These are phyloP conservation scores for Metellina segmentata DNA, from an alignment of 2,888 invertebrate species.

Conservation along the genomic window DNA sequence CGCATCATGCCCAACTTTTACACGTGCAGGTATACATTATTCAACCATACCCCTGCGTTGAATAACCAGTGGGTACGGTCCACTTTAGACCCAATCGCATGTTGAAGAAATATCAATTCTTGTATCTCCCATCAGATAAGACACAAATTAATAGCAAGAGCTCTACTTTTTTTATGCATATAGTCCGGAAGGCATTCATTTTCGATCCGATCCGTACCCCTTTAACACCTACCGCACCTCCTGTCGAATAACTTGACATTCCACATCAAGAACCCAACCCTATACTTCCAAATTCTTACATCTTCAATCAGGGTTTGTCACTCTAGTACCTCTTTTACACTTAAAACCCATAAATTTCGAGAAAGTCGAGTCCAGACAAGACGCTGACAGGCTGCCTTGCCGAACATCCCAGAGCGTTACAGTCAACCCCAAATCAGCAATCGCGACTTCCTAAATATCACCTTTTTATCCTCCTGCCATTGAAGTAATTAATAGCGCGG, in stretches of 20 bases:
- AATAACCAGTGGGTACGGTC: background rate
- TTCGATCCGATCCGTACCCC: background rate
- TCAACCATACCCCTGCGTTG: background rate
- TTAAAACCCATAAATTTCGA: slow-evolving; percentile 58
- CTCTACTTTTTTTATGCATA: background rate
- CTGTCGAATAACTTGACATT: slow-evolving; percentile 4
- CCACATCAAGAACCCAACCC: slow-evolving; percentile 34
- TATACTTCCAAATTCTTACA: slow-evolving; percentile 26
- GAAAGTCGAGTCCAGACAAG: slow-evolving; percentile 28
- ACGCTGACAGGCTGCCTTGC: slow-evolving; percentile 39
- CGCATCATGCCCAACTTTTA: slow-evolving; percentile 2
- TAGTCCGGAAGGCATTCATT: background rate
- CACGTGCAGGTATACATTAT: background rate
- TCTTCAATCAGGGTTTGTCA: slow-evolving; percentile 48
- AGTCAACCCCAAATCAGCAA: slow-evolving; percentile 24
- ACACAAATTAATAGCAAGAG: background rate
- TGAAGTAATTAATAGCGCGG: slow-evolving; percentile 57
- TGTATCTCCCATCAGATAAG: background rate
- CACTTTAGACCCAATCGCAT: background rate
- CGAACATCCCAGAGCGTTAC: slow-evolving; percentile 59
- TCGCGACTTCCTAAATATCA: slow-evolving; percentile 61
- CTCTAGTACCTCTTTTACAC: slow-evolving; percentile 49
- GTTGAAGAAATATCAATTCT: background rate
- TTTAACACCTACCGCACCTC: slow-evolving; percentile 32
- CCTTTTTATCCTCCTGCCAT: slow-evolving; percentile 37